Base-by-base conservation (phyloP, 2,113 vertebrate genomes). In the Cyrtonyx montezumae region DNA sequence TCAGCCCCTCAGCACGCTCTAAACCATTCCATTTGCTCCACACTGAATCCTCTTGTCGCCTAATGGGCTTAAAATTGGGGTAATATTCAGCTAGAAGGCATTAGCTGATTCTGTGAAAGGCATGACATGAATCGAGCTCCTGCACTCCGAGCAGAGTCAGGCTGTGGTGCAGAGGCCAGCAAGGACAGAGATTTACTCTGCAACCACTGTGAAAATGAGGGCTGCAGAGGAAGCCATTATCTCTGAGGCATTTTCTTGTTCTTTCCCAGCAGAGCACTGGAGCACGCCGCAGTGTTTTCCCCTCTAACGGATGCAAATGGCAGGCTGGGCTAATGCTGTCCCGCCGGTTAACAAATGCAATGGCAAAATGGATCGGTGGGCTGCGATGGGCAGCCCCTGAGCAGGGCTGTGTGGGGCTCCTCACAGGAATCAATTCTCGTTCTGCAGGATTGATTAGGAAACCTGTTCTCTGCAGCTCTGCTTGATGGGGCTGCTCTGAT, bases 161-260 rank as follows among this genome's bases (percentile, higher is more conserved):
- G 88, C 84, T 37, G 77, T 0, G 0, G 26, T 0, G 15, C 21
- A 7, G 23, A 69, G 81, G 43, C 75, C 77, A 15, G 55, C 1
- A 5, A 69, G 82, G 92, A 65, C 71, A 45, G 51, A 37, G 93
- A 70, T 96, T 96, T 90, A 37, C 83, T 91, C 80, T 43, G 83
- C 82, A 55, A 12, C 91, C 79, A 61, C 95, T 92, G 94, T 58
- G 93, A 96, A 95, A 97, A 96, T 96, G 88, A 96, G 66, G 80
- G 71, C 3, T 69, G 83, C 34, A 20, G 85, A 75, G 48, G 77
- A 91, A 75, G 86, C 80, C 93, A 75, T 95, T 92, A 92, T 80
- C 91, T 83, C 81, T 0, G 1, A 91, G 76, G 92, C 87, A 89
- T 91, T 96, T 95, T 85, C 87, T 76, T 55, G 61, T 56, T 79